phyloP scores from a whole-genome alignment of 2,888 invertebrate genomes.

The Beris morrisii region DNA sequence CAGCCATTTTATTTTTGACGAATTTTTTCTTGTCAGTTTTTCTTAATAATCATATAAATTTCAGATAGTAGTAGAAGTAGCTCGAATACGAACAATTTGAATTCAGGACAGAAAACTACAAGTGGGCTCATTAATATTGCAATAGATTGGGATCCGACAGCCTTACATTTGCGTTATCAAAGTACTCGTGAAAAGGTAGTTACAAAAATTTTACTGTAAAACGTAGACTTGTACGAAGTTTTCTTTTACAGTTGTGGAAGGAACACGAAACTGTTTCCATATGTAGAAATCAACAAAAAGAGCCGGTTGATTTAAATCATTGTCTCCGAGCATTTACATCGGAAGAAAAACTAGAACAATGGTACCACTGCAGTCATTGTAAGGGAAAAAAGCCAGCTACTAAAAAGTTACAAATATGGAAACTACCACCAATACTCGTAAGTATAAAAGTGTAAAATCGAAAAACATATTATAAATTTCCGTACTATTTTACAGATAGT shows the following conservation, averaged over 20 bases:
- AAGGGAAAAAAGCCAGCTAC: slow-evolving; percentile 81
- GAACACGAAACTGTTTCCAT: slow-evolving; percentile 75
- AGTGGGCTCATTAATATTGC: slow-evolving; percentile 63
- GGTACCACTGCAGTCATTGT: slow-evolving; percentile 84
- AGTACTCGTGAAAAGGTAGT: slow-evolving; percentile 70
- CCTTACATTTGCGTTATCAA: slow-evolving; percentile 86
- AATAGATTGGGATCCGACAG: slow-evolving; percentile 94
- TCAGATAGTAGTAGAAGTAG: too few relatives aligned
- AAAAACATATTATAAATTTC: not conserved
- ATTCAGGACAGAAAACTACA: not conserved
- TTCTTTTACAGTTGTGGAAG: slow-evolving; percentile 63
- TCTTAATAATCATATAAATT: too few relatives aligned
- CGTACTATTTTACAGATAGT: slow-evolving; percentile 67
- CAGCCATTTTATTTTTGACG: too few relatives aligned
- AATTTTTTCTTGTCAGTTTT: too few relatives aligned
- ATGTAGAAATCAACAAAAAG: slow-evolving; percentile 71
- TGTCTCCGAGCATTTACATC: slow-evolving; percentile 88
- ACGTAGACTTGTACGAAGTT: not conserved
- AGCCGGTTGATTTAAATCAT: slow-evolving; percentile 80
- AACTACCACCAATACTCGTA: slow-evolving; percentile 84
- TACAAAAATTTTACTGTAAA: slow-evolving; percentile 14
- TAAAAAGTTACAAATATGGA: slow-evolving; percentile 91
- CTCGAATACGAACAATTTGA: too few relatives aligned
- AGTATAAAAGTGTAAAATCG: slow-evolving; percentile 41
- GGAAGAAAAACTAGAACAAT: slow-evolving; percentile 82